Conservation (phyloP, 2,113 vertebrate species). For the Fulmarus glacialis region DNA sequence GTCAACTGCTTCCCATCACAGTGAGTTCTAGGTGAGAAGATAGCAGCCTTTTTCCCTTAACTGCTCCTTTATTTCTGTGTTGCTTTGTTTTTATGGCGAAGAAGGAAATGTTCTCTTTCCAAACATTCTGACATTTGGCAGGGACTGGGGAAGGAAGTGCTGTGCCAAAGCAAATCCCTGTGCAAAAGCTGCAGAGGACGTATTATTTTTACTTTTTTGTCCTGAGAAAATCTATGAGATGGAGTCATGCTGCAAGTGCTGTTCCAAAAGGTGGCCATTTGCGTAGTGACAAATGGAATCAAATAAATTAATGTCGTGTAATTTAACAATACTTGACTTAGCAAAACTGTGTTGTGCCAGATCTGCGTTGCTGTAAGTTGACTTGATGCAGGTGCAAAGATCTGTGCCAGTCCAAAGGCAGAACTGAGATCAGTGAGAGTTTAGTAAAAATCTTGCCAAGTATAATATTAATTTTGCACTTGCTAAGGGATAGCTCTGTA, state of each 20-base stretch:
- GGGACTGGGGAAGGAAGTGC: neutral
- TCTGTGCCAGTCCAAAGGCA: neutral
- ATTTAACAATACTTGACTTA: neutral
- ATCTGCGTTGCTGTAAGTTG: neutral
- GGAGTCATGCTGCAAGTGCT: neutral
- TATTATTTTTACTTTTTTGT: neutral
- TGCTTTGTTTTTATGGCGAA: constrained; percentile 27
- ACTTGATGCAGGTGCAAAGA: constrained; percentile 24
- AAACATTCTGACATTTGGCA: neutral
- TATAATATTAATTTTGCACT: neutral
- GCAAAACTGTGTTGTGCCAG: neutral
- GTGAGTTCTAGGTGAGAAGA: neutral
- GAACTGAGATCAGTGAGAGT: neutral
- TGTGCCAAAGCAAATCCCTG: constrained; percentile 5
- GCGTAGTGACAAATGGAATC: neutral
- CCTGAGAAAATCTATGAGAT: neutral
- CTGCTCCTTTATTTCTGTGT: neutral
- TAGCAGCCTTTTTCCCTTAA: neutral
- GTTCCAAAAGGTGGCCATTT: neutral
- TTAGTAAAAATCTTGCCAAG: neutral
- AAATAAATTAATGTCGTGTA: neutral
- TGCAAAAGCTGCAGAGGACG: neutral
- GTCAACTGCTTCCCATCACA: neutral
- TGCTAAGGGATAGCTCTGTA: neutral
- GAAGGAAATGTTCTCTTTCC: constrained; percentile 34